phyloP scores from a whole-genome alignment of 2,888 invertebrate species.

The Limenitis camilla region DNA sequence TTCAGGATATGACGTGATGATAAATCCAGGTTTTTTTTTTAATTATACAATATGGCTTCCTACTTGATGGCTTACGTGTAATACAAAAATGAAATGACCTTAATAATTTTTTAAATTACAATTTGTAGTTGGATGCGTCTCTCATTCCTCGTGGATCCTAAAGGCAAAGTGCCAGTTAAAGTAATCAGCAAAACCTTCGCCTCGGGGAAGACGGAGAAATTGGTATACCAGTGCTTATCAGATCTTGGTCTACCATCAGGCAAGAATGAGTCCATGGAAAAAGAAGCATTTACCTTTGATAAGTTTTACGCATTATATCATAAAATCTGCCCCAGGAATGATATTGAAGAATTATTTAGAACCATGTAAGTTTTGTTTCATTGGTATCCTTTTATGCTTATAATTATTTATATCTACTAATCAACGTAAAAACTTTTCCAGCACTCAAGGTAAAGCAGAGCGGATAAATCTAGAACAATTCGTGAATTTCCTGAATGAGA shows the following conservation, averaged over 20 bases:
- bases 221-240: conserved; percentile 96
- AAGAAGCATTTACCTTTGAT: conserved; percentile 96
- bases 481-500: conserved; percentile 95
- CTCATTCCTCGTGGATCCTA: conserved; percentile 93
- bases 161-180: conserved; percentile 97
- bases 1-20: too few relatives aligned
- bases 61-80: too few relatives aligned
- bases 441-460: conserved; percentile 92
- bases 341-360: conserved; percentile 97
- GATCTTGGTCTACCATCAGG: conserved; percentile 95
- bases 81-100: too few relatives aligned
- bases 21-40: too few relatives aligned
- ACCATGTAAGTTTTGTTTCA: conserved; percentile 84
- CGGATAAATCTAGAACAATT: conserved; percentile 90
- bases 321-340: conserved; percentile 98
- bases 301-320: conserved; percentile 99
- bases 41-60: too few relatives aligned
- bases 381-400: too few relatives aligned
- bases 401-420: too few relatives aligned
- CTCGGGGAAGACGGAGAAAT: conserved; percentile 98
- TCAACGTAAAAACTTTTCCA: conserved; percentile 43
- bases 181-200: conserved; percentile 98
- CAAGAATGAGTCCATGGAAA: conserved; percentile 96
- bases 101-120: too few relatives aligned
- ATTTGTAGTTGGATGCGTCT: conserved; percentile 97